These are phyloP conservation scores for Plagodis dolabraria DNA, from an alignment of 2,888 invertebrate genomes.

Conservation along the genomic window DNA sequence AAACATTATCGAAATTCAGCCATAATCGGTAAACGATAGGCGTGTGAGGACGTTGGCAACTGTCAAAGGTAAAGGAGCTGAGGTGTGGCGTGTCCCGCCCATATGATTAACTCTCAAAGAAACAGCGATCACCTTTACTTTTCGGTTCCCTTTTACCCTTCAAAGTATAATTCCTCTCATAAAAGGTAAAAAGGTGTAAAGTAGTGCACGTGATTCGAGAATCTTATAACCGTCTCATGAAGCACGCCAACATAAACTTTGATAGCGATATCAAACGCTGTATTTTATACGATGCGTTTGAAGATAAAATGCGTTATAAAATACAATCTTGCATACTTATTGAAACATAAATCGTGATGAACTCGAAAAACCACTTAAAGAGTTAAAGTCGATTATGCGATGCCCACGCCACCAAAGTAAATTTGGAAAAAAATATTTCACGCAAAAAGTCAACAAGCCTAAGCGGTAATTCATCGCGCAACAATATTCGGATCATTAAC, in stretches of 20 bases:
- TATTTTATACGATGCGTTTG: constrained; percentile 57
- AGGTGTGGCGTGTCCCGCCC: constrained; percentile 49
- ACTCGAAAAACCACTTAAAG: constrained; percentile 77
- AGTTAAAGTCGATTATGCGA: constrained; percentile 68
- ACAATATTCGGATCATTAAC: constrained; percentile 74
- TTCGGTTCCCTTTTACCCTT: constrained; percentile 37
- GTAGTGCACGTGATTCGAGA: constrained; percentile 19
- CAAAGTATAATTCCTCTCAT: constrained; percentile 24
- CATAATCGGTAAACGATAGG: constrained; percentile 42
- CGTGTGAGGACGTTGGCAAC: constrained; percentile 43
- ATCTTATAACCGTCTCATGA: constrained; percentile 22
- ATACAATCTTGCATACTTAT: constrained; percentile 67
- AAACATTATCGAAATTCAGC: constrained; percentile 38
- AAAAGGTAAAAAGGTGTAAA: constrained; percentile 24
- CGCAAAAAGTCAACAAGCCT: constrained; percentile 74
- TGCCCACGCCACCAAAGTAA: constrained; percentile 69
- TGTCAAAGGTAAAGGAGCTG: constrained; percentile 45
- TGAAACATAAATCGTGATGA: constrained; percentile 74
- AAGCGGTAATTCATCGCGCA: constrained; percentile 77
- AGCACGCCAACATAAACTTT: constrained; percentile 41
- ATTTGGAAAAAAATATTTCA: constrained; percentile 68
- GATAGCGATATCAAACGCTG: constrained; percentile 47
- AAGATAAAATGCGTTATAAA: constrained; percentile 60
- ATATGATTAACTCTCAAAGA: constrained; percentile 47
- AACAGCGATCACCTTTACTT: constrained; percentile 37